Evolutionary conservation across 2,888 invertebrate species (phyloP).

Genomic region (Apocheima hispidaria): DNA sequence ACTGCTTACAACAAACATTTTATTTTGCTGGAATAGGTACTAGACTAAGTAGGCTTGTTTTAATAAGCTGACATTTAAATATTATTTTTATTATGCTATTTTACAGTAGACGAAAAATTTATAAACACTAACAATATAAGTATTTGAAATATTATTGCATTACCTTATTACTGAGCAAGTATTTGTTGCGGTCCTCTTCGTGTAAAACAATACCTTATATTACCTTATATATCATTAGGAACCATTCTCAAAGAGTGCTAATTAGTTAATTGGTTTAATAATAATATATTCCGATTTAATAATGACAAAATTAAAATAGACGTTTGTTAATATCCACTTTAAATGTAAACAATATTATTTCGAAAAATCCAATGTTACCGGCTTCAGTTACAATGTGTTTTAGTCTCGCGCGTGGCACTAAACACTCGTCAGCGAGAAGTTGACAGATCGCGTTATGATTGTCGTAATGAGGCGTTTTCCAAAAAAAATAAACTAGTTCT

Average conservation of each 20-base stretch:
- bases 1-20: too few species aligned
- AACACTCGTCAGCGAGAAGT: neutral
- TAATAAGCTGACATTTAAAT: too few species aligned
- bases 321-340: neutral
- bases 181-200: neutral
- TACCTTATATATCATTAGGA: constrained; percentile 7
- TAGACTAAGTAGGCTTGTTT: too few species aligned
- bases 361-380: neutral
- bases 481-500: too few species aligned
- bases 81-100: too few species aligned
- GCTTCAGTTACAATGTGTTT: neutral
- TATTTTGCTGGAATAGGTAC: too few species aligned
- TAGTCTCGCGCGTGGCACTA: neutral
- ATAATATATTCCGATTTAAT: constrained; percentile 2
- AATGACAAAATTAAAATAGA: neutral
- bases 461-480: too few species aligned
- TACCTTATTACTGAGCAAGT: constrained; percentile 2
- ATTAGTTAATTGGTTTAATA: neutral
- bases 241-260: constrained; percentile 6
- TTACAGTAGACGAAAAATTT: too few species aligned
- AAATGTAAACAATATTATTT: neutral
- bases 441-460: too few species aligned
- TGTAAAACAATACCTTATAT: neutral
- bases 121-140: too few species aligned
- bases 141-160: too few species aligned